Conservation (phyloP, 2,797 vertebrate species). For the Ctenochaetus hawaiiensis region DNA sequence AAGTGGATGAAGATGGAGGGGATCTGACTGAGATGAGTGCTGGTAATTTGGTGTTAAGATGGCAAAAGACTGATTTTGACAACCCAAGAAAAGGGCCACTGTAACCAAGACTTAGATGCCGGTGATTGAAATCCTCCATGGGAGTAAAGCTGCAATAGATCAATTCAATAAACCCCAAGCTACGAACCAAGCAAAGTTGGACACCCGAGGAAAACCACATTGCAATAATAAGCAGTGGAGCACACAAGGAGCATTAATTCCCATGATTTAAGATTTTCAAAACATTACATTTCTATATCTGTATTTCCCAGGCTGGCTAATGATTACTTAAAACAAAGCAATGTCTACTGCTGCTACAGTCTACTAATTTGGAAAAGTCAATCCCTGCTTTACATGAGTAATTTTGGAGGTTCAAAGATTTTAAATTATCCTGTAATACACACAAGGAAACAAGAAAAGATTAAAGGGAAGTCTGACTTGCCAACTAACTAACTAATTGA, state of each 20-base stretch:
- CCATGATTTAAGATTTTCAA: background rate
- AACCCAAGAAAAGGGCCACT: constrained; percentile 45
- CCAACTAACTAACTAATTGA: too few relatives aligned
- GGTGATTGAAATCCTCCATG: constrained; percentile 26
- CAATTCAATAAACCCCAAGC: constrained; percentile 18
- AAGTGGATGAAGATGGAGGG: background rate
- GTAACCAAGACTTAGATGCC: background rate
- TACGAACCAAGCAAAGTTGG: background rate
- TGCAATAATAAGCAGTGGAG: background rate
- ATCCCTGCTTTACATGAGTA: background rate
- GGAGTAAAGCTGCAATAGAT: constrained; percentile 8
- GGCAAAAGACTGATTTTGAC: constrained; percentile 39
- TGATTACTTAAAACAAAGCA: background rate
- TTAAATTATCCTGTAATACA: background rate
- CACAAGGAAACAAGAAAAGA: background rate
- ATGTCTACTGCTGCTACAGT: background rate
- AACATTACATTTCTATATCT: constrained; percentile 2
- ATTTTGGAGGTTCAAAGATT: background rate
- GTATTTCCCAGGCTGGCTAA: background rate
- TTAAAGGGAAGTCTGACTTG: background rate
- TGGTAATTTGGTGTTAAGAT: constrained; percentile 31
- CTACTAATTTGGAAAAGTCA: background rate
- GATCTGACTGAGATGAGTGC: constrained; percentile 20
- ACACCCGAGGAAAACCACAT: background rate
- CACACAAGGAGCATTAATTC: background rate